These are phyloP conservation scores for Macrostomum lignano DNA, from an alignment of 1,140 invertebrate genomes.

Conservation along the genomic window DNA sequence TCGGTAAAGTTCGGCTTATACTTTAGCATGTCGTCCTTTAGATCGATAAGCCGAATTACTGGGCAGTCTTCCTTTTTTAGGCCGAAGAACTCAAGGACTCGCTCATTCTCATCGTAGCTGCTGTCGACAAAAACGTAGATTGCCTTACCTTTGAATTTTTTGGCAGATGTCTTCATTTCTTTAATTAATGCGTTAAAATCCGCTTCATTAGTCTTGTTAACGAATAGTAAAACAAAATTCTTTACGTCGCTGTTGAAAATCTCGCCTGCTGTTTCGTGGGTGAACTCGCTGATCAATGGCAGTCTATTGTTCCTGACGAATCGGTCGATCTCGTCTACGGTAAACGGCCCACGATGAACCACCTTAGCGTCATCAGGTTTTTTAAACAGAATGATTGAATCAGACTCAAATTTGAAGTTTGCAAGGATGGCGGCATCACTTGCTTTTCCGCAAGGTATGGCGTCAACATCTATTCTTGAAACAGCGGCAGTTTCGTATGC, in stretches of 20 bases:
- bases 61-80: slow-evolving; percentile 67
- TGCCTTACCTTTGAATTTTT: slow-evolving; percentile 38
- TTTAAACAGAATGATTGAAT: slow-evolving; percentile 55
- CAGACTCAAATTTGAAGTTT: slow-evolving; percentile 40
- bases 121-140: slow-evolving; percentile 70
- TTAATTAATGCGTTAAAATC: slow-evolving; percentile 41
- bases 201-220: slow-evolving; percentile 37
- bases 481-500: slow-evolving; percentile 48
- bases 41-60: slow-evolving; percentile 54
- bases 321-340: slow-evolving; percentile 31
- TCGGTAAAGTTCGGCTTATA: slow-evolving; percentile 56
- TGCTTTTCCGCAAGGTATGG: slow-evolving; percentile 58
- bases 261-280: slow-evolving; percentile 37
- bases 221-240: slow-evolving; percentile 61
- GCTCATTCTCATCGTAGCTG: slow-evolving; percentile 65
- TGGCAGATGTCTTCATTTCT: slow-evolving; percentile 35
- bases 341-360: slow-evolving; percentile 42
- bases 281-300: slow-evolving; percentile 83
- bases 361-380: slow-evolving; percentile 71
- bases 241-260: slow-evolving; percentile 86
- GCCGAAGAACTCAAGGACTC: slow-evolving; percentile 88
- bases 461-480: slow-evolving; percentile 50
- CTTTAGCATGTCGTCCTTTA: slow-evolving; percentile 84
- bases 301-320: slow-evolving; percentile 58
- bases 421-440: slow-evolving; percentile 42